Conservation (phyloP, 2,797 vertebrate species). For the Notoglanidium macrostoma region DNA sequence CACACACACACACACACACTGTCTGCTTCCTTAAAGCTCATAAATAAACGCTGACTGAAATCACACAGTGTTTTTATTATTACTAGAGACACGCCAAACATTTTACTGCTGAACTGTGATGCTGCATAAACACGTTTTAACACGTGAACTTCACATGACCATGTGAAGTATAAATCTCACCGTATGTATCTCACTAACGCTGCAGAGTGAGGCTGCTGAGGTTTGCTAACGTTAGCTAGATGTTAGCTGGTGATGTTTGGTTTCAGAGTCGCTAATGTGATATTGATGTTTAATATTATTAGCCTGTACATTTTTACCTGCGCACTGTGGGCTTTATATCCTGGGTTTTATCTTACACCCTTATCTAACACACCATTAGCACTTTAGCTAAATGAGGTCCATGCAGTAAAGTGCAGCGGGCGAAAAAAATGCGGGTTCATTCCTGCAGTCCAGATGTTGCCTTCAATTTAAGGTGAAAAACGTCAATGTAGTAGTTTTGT, state of each 20-base stretch:
- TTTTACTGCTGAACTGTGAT: not conserved
- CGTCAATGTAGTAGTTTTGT: not conserved
- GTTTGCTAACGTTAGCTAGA: not conserved
- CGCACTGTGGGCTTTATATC: not conserved
- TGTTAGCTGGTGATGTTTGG: not conserved
- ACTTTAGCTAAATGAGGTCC: too few species aligned
- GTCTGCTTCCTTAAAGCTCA: constrained; percentile 10
- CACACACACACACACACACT: constrained; percentile 12
- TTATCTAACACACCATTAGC: not conserved
- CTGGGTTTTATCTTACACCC: not conserved
- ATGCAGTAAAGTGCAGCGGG: too few species aligned
- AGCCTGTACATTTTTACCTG: not conserved
- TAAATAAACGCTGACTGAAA: not conserved
- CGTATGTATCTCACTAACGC: not conserved
- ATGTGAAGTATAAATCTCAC: not conserved
- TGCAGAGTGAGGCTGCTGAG: not conserved
- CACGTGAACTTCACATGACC: too few species aligned
- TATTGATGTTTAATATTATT: not conserved
- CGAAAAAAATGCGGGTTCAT: too few species aligned
- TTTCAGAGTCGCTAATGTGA: not conserved
- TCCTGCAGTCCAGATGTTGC: too few species aligned
- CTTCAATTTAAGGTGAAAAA: too few species aligned
- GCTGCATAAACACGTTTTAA: not conserved
- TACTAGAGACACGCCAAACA: not conserved
- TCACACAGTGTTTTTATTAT: not conserved